A percentile compares a stretch with the other conserved stretches of the same genome.
Conservation (phyloP, 2,888 invertebrate species). For the Diploptera punctata region DNA sequence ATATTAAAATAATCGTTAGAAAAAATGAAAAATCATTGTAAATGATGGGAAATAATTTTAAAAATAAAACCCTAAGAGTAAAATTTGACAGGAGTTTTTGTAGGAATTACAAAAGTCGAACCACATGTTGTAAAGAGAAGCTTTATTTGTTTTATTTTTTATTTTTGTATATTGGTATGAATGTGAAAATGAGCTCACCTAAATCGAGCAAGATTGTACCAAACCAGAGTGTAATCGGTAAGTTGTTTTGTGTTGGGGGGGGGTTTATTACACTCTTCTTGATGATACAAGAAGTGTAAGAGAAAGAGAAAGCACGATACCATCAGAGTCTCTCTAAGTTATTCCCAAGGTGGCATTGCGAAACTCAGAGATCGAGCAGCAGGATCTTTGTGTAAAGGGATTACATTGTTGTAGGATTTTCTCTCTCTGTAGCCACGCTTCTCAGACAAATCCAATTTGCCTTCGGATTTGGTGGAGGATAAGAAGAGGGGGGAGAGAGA, state of each 20-base stretch:
- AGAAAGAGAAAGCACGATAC: conserved; percentile 3
- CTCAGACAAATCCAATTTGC: conserved; percentile 42
- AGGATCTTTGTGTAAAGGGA: conserved; percentile 34
- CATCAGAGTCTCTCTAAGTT: conserved; percentile 17
- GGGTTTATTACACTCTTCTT: background rate
- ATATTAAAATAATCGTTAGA: no score
- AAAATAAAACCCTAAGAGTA: no score
- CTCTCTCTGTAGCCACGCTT: conserved; percentile 32
- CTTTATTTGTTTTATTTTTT: no score
- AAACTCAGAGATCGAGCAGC: conserved; percentile 32
- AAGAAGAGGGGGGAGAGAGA: conserved; percentile 25
- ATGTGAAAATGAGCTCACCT: no score
- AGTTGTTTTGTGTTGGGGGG: conserved; percentile 1
- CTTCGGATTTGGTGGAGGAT: conserved; percentile 39
- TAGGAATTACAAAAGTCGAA: no score
- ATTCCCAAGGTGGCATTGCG: conserved; percentile 31
- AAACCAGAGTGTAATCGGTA: conserved; percentile 16
- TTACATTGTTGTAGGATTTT: conserved; percentile 40
- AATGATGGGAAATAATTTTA: no score
- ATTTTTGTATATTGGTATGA: no score
- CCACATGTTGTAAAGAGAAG: no score
- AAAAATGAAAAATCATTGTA: no score
- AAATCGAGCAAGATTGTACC: no score
- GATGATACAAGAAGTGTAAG: conserved; percentile 12
- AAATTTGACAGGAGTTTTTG: no score